Evolutionary conservation across 2,113 vertebrate species (phyloP).

Genomic region (Thalassarche chlororhynchos): DNA sequence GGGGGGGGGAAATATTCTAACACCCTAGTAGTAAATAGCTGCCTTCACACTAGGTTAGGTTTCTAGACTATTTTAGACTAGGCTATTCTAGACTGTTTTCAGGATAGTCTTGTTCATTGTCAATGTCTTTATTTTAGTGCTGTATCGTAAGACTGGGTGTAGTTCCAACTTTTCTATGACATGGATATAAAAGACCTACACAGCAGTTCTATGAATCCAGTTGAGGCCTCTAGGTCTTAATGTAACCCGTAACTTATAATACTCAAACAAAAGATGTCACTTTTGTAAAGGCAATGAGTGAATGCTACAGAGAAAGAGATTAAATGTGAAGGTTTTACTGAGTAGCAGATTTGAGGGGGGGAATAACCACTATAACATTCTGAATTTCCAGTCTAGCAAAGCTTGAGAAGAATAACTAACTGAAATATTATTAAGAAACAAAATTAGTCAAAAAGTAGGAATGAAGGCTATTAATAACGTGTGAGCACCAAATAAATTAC

Average conservation of each 20-base stretch:
- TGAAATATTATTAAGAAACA: background rate
- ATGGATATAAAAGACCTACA: background rate
- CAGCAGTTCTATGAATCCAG: background rate
- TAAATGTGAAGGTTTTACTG: background rate
- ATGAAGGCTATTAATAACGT: background rate
- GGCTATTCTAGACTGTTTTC: background rate
- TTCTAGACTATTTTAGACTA: background rate
- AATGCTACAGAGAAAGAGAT: background rate
- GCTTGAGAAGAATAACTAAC: background rate
- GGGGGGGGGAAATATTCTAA: background rate
- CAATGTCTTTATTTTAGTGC: background rate
- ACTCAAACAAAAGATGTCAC: background rate
- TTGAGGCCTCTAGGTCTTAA: background rate
- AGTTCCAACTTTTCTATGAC: background rate
- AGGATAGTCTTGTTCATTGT: background rate
- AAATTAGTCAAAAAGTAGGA: background rate
- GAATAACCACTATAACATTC: background rate
- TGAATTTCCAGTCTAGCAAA: background rate
- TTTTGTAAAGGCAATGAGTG: background rate
- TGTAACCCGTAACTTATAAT: background rate
- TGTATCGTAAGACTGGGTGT: accelerated
- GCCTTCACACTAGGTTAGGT: background rate
- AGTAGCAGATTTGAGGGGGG: background rate
- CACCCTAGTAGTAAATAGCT: background rate
- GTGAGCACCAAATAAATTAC: background rate